Percentiles rank a stretch among this genome's conserved stretches.
These are phyloP conservation scores for Autographa gamma DNA, from an alignment of 2,888 invertebrate species.

Conservation along the genomic window DNA sequence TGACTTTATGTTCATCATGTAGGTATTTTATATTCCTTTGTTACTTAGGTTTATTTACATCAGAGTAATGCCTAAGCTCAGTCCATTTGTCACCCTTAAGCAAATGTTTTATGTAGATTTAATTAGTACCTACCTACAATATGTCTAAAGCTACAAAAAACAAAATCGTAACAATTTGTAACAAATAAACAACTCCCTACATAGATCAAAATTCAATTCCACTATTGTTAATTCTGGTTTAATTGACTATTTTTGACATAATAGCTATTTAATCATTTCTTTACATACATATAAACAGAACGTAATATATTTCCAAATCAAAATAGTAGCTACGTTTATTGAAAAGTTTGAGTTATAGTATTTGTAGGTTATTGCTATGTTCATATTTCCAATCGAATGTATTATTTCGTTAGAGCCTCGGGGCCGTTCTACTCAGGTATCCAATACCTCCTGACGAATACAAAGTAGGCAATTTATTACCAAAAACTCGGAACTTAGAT, in stretches of 20 bases:
- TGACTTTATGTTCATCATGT: background rate
- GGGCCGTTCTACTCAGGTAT: constrained; percentile 23
- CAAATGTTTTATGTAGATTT: background rate
- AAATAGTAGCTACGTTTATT: background rate
- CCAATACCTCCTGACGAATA: constrained; percentile 34
- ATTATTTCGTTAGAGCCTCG: constrained; percentile 38
- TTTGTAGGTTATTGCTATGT: background rate
- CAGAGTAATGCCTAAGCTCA: background rate
- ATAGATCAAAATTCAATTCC: too few species aligned
- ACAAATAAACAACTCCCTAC: too few species aligned
- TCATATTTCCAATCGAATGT: constrained; percentile 33
- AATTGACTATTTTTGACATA: too few species aligned
- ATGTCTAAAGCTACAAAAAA: too few species aligned
- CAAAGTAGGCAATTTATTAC: constrained; percentile 52
- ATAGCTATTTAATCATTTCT: too few species aligned
- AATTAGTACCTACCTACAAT: background rate
- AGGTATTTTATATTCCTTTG: background rate
- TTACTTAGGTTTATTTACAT: background rate
- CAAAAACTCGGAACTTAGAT: constrained; percentile 42
- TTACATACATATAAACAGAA: too few species aligned
- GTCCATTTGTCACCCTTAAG: background rate
- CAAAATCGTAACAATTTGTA: too few species aligned
- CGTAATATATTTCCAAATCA: too few species aligned
- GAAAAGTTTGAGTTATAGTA: background rate
- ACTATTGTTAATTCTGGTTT: too few species aligned